Evolutionary conservation across 1,140 invertebrate genomes (phyloP), one percentile per base, ranked within the genome.

Genomic region (Caenorhabditis remanei): DNA sequence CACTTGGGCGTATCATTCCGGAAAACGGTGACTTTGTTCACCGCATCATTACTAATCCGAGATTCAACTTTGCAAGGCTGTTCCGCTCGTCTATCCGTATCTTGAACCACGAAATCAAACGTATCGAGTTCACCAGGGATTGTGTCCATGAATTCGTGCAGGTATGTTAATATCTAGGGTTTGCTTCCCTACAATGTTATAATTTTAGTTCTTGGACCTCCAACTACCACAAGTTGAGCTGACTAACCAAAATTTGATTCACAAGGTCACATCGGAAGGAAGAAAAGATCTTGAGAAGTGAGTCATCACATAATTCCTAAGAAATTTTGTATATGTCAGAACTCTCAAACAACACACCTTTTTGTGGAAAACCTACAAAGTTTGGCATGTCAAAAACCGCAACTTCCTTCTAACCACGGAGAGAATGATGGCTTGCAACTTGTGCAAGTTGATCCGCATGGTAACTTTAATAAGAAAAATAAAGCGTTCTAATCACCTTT

Each of bases 391-490:
- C 16, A 79, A 79, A 24, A 79, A 79, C 41, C 65, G 40, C 43
- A 79, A 50, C 11, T 79, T 53, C 4, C 24, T 50, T n/a, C 9
- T 53, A n/a, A 79, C 46, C 3, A 50, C 71, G 7, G 71, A 50
- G 11, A 48, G n/a, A 50, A 8, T 79, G 11, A 79, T 79, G 71
- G 9, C 71, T 24, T 32, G n/a, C 43, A 48, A 50, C 46, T 50
- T 79, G 71, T 79, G 11, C n/a, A 79, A 79, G 13, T 8, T 50
- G 5, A 24, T 50, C n/a, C 71, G 71, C n/a, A 79, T 79, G 71
- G 71, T 79, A 46, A 71, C 4, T 63, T 11, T 1, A 0, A 9
- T 16, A 32, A 11, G 11, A 24, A 63, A 11, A 32, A 32, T 14
- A 11, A 9, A 63, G 3, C 9, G 0, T 9, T 21, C 4, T 32